Evolutionary conservation across 2,888 invertebrate species (phyloP).

Genomic region (Hirtodrosophila histrioides): DNA sequence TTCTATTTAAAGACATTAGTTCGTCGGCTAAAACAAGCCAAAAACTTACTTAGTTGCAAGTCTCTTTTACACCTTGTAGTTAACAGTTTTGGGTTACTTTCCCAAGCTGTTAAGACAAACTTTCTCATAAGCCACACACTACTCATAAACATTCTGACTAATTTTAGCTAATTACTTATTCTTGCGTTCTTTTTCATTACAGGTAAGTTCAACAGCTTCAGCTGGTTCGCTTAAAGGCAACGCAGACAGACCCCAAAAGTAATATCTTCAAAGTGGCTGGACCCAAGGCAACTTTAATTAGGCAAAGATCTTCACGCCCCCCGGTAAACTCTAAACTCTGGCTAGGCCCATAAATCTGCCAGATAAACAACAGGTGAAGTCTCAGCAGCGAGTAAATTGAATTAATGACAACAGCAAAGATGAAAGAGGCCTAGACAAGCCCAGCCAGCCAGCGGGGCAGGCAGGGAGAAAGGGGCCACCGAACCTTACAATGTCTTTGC

Average conservation of each 20-base stretch:
- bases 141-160: slow-evolving; percentile 50
- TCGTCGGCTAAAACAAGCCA: slow-evolving; percentile 12
- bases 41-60: not conserved
- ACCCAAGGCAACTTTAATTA: slow-evolving; percentile 66
- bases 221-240: slow-evolving; percentile 29
- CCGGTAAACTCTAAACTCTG: slow-evolving; percentile 26
- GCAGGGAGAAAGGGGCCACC: slow-evolving; percentile 10
- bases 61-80: slow-evolving; percentile 4
- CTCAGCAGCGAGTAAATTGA: slow-evolving; percentile 64
- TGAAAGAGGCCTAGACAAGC: slow-evolving; percentile 59
- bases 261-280: slow-evolving; percentile 30
- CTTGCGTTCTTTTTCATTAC: slow-evolving; percentile 57
- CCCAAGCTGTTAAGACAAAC: slow-evolving; percentile 11
- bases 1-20: slow-evolving; percentile 11
- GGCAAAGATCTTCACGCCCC: slow-evolving; percentile 67
- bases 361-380: slow-evolving; percentile 51
- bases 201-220: slow-evolving; percentile 64
- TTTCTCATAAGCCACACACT: slow-evolving; percentile 47
- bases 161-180: slow-evolving; percentile 72
- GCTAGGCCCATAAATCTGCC: slow-evolving; percentile 50
- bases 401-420: slow-evolving; percentile 66
- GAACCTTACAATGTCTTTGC: slow-evolving; percentile 64
- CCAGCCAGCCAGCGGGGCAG: too few relatives aligned
- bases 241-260: slow-evolving; percentile 38
- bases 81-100: slow-evolving; percentile 23